Base-by-base conservation (phyloP, 2,888 invertebrate species). In the Acrobeloides nanus region DNA sequence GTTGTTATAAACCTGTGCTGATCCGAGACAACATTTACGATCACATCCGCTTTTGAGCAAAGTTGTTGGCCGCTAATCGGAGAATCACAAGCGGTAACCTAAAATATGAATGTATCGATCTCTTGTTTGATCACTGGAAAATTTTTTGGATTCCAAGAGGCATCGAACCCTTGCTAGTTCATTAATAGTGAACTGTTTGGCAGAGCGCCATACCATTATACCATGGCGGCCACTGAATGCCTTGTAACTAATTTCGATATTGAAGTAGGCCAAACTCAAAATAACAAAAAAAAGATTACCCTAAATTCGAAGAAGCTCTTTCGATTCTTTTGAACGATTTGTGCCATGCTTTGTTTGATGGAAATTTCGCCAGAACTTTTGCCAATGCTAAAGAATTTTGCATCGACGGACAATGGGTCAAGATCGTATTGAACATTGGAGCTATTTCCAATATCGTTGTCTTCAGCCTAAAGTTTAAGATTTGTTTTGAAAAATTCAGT, bases 361-460 rank as follows among this genome's bases (percentile, higher is more conserved):
- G 57, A 56, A 18, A 71, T 62, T 44, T 70, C 66, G 20, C 71
- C 62, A 10, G 25, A 55, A 32, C 53, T 55, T 15, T 55, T 49
- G 34, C 61, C 57, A 25, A 73, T 64, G 1, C 57, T 55, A 53
- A 73, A 73, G 47, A 62, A 72, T 47, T 70, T 62, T 2, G 60
- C 57, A 39, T 73, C 69, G 1, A 62, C 50, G 0, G 64, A 57
- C 15, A 61, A 21, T 6, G 60, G 55, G 51, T 68, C 71, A 24
- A 89, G 78, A 12, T 81, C 79, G 77, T 93, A 95, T 27, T 81
- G 82, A 23, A 95, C 83, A 60, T 82, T 79, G 3, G 87, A 86
- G 71, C 87, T 88, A 57, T 81, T 81, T 0, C 84, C 87, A 1
- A 84, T 82, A 73, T 95, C 95, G 48, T 81, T 82, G 76, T 95